Percentiles rank a stretch among this genome's conserved stretches.
These are phyloP conservation scores for Dryococelus australis DNA, from an alignment of 2,888 invertebrate genomes.

Conservation along the genomic window DNA sequence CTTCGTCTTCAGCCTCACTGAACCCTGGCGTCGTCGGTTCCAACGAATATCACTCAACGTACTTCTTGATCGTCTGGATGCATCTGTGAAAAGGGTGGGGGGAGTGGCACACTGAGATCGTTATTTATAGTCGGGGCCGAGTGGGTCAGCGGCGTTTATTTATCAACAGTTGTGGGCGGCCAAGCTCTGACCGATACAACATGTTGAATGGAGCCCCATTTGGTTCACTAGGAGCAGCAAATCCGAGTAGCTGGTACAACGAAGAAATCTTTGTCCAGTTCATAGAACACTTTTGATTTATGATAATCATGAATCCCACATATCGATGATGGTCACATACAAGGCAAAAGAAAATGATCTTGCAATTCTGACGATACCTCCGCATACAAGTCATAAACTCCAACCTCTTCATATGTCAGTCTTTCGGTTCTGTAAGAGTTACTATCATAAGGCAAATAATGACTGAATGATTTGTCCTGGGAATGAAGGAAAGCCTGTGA, in stretches of 20 bases:
- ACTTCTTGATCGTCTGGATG: no score
- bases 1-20: no score
- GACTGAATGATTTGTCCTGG: conserved; percentile 49
- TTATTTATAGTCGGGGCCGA: no score
- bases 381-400: conserved; percentile 54
- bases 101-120: no score
- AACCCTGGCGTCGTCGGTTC: no score
- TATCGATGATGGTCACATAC: conserved; percentile 48
- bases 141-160: no score
- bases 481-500: conserved; percentile 50
- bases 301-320: conserved; percentile 51
- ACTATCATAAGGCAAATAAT: conserved; percentile 49
- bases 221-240: conserved; percentile 52
- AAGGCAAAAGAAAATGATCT: conserved; percentile 53
- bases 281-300: conserved; percentile 49
- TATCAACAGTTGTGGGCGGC: no score
- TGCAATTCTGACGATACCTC: conserved; percentile 52
- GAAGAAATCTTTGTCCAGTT: conserved; percentile 47
- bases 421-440: conserved; percentile 53
- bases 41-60: no score
- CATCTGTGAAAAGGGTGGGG: no score
- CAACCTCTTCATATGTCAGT: conserved; percentile 53
- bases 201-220: conserved; percentile 55
- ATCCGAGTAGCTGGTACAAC: conserved; percentile 51
- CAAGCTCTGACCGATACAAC: no score